Base-by-base conservation (phyloP, 2,797 vertebrate genomes). In the Hybognathus amarus region DNA sequence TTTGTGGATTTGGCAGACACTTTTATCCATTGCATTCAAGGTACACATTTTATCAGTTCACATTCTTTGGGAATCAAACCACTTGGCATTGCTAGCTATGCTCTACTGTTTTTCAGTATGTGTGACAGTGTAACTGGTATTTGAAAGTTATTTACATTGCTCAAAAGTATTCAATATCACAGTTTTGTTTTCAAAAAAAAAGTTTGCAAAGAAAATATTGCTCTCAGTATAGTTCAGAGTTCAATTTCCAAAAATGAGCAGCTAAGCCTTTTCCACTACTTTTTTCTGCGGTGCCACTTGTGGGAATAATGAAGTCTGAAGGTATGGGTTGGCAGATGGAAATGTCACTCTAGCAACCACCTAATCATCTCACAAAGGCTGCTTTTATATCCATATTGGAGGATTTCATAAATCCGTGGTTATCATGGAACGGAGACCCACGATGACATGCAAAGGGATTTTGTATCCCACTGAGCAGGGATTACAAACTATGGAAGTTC, bases 241-340 rank as follows among this genome's bases (percentile, higher is more conserved):
- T 75, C 12, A 59, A 20, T n/a, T 61, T 42, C 9, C 54, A 56
- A 38, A 77, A 42, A 61, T 30, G 74, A 77, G 22, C 54, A 76
- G 54, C 59, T 42, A 36, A 77, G 38, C 24, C 10, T 63, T 63
- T 77, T 77, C 40, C 40, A 45, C 54, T 52, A 33, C n/a, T 17
- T 73, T 45, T 70, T 56, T 11, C 70, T 27, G 12, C 40, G 24
- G 15, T 63, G 15, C 56, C 59, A 64, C 24, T 77, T 42, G 54
- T 73, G 42, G n/a, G 18, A 74, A 77, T 59, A 77, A 68, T 38
- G 24, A 27, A 77, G 64, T 83, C 8, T 45, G 59, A 42, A 64
- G 30, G 22, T 42, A 73, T 33, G 54, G 30, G 42, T 63, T 70
- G 42, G 45, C 61, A 66, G 6, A 75, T 40, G 68, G 15, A 71